These are phyloP conservation scores for Xiphophorus birchmanni DNA, from an alignment of 2,797 vertebrate genomes.

Conservation along the genomic window DNA sequence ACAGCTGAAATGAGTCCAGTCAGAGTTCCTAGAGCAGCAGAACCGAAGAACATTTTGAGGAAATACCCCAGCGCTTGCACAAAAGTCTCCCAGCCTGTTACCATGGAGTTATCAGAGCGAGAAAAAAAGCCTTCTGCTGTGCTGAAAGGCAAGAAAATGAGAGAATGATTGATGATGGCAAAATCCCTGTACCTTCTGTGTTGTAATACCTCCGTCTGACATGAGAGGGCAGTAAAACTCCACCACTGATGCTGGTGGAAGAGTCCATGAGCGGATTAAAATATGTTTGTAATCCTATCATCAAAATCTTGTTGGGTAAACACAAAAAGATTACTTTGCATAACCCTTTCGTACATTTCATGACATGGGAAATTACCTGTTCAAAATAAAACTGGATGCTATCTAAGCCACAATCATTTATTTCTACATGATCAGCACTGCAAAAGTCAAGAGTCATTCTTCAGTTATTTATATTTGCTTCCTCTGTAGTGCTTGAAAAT, in stretches of 20 bases:
- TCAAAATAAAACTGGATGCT: background rate
- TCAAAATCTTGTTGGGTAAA: conserved; percentile 11
- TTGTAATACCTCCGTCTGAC: conserved; percentile 35
- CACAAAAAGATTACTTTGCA: background rate
- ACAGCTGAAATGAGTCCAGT: conserved; percentile 97
- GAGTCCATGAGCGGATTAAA: background rate
- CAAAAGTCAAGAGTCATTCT: background rate
- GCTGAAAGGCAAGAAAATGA: conserved; percentile 77
- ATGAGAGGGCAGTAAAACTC: conserved; percentile 62
- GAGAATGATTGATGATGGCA: background rate
- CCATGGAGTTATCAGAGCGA: conserved; percentile 86
- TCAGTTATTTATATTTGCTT: background rate
- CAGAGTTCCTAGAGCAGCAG: conserved; percentile 94
- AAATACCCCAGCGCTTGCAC: conserved; percentile 94
- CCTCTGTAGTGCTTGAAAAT: background rate
- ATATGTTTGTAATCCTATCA: conserved; percentile 7
- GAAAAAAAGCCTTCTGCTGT: conserved; percentile 96
- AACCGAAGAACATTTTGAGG: conserved; percentile 98
- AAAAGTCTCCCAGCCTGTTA: conserved; percentile 95
- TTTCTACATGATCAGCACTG: background rate
- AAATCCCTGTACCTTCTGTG: background rate
- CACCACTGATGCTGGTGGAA: conserved; percentile 17
- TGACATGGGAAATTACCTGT: background rate
- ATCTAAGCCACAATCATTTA: background rate
- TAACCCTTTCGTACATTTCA: background rate